phyloP scores from a whole-genome alignment of 2,113 vertebrate genomes.

The Zosterops hypoxanthus region DNA sequence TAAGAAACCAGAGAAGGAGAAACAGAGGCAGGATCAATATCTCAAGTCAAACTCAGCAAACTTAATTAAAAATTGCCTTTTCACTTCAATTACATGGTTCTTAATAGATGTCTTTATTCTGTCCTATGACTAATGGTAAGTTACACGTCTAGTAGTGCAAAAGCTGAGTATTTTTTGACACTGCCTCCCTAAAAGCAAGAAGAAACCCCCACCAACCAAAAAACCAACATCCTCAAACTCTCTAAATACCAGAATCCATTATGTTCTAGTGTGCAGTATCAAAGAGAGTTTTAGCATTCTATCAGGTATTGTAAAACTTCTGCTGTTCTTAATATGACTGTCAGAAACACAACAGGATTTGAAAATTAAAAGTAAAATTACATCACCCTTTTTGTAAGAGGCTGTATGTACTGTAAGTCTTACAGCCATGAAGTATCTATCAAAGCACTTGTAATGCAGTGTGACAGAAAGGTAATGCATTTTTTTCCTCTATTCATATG shows the following conservation, averaged over 20 bases:
- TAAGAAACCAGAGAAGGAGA: neutral
- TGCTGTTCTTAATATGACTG: neutral
- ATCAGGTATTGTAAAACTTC: neutral
- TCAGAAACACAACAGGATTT: neutral
- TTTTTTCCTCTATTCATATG: neutral
- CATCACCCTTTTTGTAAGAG: neutral
- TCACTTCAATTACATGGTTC: neutral
- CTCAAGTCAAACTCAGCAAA: neutral
- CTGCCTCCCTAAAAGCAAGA: neutral
- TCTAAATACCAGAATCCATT: neutral
- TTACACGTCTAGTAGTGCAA: neutral
- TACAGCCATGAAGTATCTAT: neutral
- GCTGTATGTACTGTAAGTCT: neutral
- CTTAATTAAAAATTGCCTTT: neutral
- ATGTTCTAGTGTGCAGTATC: neutral
- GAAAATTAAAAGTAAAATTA: slow-evolving; percentile 12
- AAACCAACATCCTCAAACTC: neutral
- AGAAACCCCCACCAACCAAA: neutral
- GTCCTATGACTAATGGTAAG: neutral
- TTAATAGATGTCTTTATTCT: neutral
- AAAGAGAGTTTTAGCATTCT: neutral
- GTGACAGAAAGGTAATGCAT: slow-evolving; percentile 16
- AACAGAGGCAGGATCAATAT: neutral
- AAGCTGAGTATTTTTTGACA: neutral
- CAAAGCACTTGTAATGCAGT: neutral